A percentile compares a stretch with the other conserved stretches of the same genome.
Evolutionary conservation across 2,888 invertebrate genomes (phyloP).

Genomic region (Drosophila setosimentum): DNA sequence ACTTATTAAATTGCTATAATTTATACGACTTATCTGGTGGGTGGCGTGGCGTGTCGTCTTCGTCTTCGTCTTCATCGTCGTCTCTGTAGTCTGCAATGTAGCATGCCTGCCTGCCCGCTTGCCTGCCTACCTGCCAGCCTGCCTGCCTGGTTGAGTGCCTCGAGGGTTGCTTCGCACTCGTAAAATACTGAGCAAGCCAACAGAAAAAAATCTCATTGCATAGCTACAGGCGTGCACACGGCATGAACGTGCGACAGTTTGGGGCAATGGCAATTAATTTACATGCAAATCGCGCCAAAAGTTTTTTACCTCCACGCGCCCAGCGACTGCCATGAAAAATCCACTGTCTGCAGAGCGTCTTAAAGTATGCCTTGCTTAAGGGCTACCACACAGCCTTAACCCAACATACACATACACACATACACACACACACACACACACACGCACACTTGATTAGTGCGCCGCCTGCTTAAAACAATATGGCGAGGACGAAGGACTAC

Average conservation of each 20-base stretch:
- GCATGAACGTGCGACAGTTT: constrained; percentile 70
- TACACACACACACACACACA: neutral
- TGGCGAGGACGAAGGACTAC: constrained; percentile 53
- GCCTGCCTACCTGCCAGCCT: constrained; percentile 1
- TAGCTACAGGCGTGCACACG: constrained; percentile 53
- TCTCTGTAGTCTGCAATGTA: constrained; percentile 12
- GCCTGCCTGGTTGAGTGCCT: constrained; percentile 28
- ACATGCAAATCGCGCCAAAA: constrained; percentile 82
- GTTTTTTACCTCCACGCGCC: constrained; percentile 39
- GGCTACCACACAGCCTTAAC: constrained; percentile 24
- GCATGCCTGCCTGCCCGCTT: neutral
- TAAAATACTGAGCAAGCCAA: constrained; percentile 29
- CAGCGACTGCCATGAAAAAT: constrained; percentile 12
- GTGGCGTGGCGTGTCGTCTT: constrained; percentile 15
- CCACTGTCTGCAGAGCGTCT: constrained; percentile 37
- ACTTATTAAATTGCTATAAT: constrained; percentile 84
- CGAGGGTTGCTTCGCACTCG: constrained; percentile 67
- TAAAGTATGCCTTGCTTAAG: constrained; percentile 55
- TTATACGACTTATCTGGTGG: constrained; percentile 83
- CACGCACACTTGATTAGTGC: constrained; percentile 70
- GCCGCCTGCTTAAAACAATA: constrained; percentile 75
- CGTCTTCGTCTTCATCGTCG: constrained; percentile 13
- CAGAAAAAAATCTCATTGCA: constrained; percentile 55
- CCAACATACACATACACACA: neutral
- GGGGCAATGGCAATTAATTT: constrained; percentile 82